phyloP scores from a whole-genome alignment of 64 coral and sea anemone species.

The Trachythela sp. region DNA sequence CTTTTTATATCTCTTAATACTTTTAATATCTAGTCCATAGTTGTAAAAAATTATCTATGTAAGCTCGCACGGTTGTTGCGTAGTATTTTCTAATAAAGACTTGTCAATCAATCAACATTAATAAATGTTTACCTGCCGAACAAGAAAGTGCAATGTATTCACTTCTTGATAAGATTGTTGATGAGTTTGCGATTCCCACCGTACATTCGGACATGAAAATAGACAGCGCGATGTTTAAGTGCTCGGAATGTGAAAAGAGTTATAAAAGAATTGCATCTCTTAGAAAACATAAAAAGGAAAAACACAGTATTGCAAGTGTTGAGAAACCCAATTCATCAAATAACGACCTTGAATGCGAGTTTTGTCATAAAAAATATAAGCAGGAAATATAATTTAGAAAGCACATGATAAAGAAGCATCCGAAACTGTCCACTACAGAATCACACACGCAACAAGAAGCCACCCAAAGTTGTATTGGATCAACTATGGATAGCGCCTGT shows the following conservation, averaged over 20 bases:
- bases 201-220: not conserved
- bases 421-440: not conserved
- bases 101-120: no score
- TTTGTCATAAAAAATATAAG: not conserved
- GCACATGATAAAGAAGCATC: not conserved
- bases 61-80: no score
- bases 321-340: no score
- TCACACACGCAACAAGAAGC: no score
- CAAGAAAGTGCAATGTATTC: not conserved
- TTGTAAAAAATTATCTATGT: no score
- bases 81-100: no score
- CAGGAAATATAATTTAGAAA: not conserved
- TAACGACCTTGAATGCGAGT: no score
- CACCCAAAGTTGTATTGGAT: no score
- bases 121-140: not conserved
- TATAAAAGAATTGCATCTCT: not conserved
- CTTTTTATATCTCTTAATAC: no score
- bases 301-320: not conserved
- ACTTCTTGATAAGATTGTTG: not conserved
- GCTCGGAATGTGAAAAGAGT: not conserved
- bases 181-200: not conserved
- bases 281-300: not conserved
- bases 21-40: no score
- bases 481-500: no score
- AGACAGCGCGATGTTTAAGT: not conserved